A percentile compares a stretch with the other conserved stretches of the same genome.
phyloP scores from a whole-genome alignment of 1,140 invertebrate species.

The Rhopalosiphum maidis region DNA sequence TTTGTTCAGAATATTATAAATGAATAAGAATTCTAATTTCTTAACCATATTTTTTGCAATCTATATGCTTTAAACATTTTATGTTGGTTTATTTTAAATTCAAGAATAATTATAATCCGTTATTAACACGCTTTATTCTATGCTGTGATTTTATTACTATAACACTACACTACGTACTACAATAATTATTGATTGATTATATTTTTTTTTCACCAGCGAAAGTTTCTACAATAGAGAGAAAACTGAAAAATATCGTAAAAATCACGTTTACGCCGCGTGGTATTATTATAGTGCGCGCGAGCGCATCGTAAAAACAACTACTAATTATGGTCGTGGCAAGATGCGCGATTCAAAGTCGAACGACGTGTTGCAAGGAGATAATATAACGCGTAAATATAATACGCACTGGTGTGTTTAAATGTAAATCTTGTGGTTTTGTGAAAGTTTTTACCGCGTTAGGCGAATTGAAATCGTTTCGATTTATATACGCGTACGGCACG shows the following conservation, averaged over 20 bases:
- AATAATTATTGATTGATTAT: neutral
- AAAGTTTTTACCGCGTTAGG: neutral
- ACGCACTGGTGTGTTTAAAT: neutral
- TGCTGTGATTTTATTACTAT: too few relatives aligned
- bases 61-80: too few relatives aligned
- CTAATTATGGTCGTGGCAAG: neutral
- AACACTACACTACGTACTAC: neutral
- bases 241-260: neutral
- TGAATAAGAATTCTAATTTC: too few relatives aligned
- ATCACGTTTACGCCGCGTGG: neutral
- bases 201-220: neutral
- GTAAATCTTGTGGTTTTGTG: conserved; percentile 8
- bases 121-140: too few relatives aligned
- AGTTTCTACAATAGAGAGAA: neutral
- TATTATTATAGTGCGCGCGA: neutral
- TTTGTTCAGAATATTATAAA: too few relatives aligned
- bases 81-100: too few relatives aligned
- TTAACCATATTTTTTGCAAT: too few relatives aligned
- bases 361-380: neutral
- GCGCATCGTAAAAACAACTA: conserved; percentile 18
- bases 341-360: neutral
- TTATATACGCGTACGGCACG: neutral
- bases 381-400: neutral
- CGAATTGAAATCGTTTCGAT: neutral
- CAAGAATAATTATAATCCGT: too few relatives aligned